Evolutionary conservation across 2,113 vertebrate species (phyloP).

Genomic region (Syrrhaptes paradoxus): DNA sequence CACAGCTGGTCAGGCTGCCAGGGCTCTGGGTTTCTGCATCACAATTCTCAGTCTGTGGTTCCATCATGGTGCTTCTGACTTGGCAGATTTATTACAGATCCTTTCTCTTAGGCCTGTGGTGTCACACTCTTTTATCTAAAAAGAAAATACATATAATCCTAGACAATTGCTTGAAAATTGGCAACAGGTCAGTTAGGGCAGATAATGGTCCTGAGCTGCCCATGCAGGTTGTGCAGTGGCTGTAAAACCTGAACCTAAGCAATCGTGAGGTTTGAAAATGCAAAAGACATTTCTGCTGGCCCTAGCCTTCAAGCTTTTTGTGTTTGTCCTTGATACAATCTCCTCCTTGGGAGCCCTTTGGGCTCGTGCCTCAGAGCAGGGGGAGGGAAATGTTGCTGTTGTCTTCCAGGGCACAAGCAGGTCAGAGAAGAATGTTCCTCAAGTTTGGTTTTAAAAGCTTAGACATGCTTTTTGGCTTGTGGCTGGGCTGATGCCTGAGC

Average conservation of each 20-base stretch:
- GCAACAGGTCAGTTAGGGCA: background rate
- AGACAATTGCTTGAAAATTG: background rate
- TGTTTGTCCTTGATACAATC: background rate
- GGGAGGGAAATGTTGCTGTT: background rate
- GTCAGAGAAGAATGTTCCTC: background rate
- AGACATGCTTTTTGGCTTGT: background rate
- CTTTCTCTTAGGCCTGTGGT: background rate
- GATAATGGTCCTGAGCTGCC: background rate
- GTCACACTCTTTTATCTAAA: background rate
- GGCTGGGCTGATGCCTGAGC: constrained; percentile 8
- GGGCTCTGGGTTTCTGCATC: background rate
- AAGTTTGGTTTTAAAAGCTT: background rate
- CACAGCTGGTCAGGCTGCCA: no score
- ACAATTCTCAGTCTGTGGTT: background rate
- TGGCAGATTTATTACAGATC: background rate
- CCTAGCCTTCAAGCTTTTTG: background rate
- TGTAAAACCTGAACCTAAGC: background rate
- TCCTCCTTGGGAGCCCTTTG: background rate
- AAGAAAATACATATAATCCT: background rate
- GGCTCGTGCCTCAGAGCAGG: background rate
- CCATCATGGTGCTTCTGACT: background rate
- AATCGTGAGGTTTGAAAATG: background rate
- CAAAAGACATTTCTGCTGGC: background rate
- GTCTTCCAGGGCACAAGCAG: background rate
- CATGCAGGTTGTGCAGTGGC: background rate